Base-by-base conservation (phyloP, 2,888 invertebrate species). In the Tillus elongatus region DNA sequence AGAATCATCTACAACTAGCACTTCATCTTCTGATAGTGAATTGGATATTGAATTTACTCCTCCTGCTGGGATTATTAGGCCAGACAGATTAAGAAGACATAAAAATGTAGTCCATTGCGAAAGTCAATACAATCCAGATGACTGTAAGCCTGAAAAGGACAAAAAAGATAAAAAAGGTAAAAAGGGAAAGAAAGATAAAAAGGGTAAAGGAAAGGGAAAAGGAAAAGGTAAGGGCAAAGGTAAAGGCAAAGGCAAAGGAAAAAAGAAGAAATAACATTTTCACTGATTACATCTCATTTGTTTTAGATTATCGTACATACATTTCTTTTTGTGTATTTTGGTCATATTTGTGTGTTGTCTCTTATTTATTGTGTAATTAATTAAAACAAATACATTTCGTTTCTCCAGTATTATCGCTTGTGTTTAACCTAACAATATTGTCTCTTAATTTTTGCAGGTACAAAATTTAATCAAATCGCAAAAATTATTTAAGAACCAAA, bases 31-130 rank as follows among this genome's bases (percentile, higher is more conserved):
- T 36, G 78, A 79, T 41, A 75, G 74, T 1, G 79, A 80, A 38
- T 71, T 79, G 61, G 79, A 81, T 50, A 77, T 81, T 27, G 80
- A 79, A 41, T 80, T 81, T 35, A 81, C 80, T 0, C 79, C 81
- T 1, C 81, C 81, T 0, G 79, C 78, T 28, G 81, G 78, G 1
- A 69, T 80, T 26, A 76, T 80, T 34, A 75, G 74, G 46, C 69
- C 77, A 1, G 68, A 74, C 38, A 66, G 72, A 1, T 67, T 74
- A 6, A 55, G 54, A 37, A 58, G 53, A 38, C 57, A 56, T 33
- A 56, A 51, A 28, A 72, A 71, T 45, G 62, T 74, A 2, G 53
- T 55, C 8, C 74, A 77, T 44, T 70, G 68, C 1, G 76, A 75
- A 37, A 77, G 78, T 0, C 80, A 80, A 51, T 80, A 80, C 48